Base-by-base conservation (phyloP, 1,140 invertebrate genomes). In the Branchinecta lynchi region DNA sequence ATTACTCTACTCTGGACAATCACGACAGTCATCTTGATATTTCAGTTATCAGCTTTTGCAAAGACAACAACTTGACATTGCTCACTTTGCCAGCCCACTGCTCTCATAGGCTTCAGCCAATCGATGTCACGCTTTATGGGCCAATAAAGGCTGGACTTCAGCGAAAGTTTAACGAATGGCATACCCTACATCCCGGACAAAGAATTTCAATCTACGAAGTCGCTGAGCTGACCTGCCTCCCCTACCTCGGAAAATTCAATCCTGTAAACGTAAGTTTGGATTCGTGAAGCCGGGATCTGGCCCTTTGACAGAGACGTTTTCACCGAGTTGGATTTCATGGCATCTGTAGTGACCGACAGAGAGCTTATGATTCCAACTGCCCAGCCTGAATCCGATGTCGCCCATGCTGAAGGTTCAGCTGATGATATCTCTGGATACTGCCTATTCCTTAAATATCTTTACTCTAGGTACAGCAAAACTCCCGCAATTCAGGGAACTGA, bases 21-120 rank as follows among this genome's bases (percentile, higher is more conserved):
- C 46, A 51, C 46, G 46, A 51, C n/a, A 51, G 46, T 51, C 46
- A 51, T n/a, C 46, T 51, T 51, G 46, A 51, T 51, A 9, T n/a
- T 9, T 9, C 9, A 51, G 9, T 9, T 51, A 51, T 51, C n/a
- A 9, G 9, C n/a, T 51, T 51, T 51, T 51, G n/a, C 46, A 51
- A 51, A 51, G 46, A 51, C 9, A 51, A 51, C 46, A n/a, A 51
- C n/a, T 9, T 51, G 9, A n/a, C n/a, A 9, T n/a, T 51, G 9
- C 46, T 51, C 9, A 51, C 46, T 51, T 51, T 51, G 9, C 46
- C 46, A 51, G 9, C 46, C 9, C 46, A 51, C 46, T 51, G 46
- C n/a, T 51, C 46, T n/a, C n/a, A 51, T 51, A 9, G 46, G n/a
- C 46, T 9, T n/a, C 46, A 51, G n/a, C 46, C 46, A 9, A 9